Evolutionary conservation across 35 echinoderm and acorn worm species (phyloP).

Genomic region (Strongylocentrotus purpuratus): DNA sequence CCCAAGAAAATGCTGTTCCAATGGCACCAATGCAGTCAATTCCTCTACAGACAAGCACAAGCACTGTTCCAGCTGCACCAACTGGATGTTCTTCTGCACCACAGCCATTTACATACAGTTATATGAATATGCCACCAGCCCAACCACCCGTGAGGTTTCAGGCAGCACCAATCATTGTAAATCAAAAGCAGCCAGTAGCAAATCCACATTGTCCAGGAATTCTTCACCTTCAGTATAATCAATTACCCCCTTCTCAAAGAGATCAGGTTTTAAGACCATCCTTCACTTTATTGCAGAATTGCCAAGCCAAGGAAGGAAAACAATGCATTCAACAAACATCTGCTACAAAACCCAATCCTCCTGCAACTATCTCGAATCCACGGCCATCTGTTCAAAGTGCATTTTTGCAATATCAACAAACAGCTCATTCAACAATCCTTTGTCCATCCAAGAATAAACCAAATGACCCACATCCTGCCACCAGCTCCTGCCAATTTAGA

Average conservation of each 20-base stretch:
- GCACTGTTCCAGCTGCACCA: background rate
- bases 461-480: background rate
- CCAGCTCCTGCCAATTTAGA: background rate
- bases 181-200: background rate
- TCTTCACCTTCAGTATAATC: background rate
- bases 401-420: background rate
- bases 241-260: background rate
- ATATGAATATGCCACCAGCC: background rate
- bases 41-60: background rate
- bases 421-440: background rate
- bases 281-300: background rate
- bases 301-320: background rate
- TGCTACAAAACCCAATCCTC: background rate
- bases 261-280: background rate
- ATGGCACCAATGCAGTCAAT: background rate
- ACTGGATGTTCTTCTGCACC: background rate
- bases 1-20: background rate
- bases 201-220: slow-evolving; percentile 8
- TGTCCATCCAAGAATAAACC: background rate
- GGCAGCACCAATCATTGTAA: background rate
- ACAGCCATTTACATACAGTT: background rate
- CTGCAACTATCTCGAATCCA: background rate
- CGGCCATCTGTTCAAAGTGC: background rate
- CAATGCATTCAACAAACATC: background rate
- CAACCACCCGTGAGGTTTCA: background rate